Conservation (phyloP, 2,888 invertebrate species). For the Xylota sylvarum region DNA sequence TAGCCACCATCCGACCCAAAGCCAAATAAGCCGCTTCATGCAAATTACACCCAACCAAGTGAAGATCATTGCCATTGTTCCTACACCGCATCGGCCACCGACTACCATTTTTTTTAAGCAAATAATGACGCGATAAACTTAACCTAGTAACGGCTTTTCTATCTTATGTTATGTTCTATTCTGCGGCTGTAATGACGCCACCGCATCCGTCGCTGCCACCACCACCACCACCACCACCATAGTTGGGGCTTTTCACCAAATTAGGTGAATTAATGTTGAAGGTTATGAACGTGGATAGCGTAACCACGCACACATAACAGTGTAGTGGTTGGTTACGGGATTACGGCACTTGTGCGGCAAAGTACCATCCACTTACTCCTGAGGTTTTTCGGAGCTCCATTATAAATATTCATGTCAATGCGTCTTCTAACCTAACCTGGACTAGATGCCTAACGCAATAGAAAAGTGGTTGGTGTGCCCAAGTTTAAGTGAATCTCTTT, state of each 20-base stretch:
- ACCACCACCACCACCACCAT: neutral
- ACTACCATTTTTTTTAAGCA: neutral
- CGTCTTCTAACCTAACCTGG: constrained; percentile 27
- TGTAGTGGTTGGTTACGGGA: constrained; percentile 38
- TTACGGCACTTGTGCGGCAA: constrained; percentile 43
- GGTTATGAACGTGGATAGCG: constrained; percentile 47
- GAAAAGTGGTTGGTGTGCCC: constrained; percentile 4
- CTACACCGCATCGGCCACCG: constrained; percentile 15
- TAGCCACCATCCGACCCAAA: neutral
- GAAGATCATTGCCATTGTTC: constrained; percentile 70
- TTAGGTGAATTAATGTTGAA: constrained; percentile 57
- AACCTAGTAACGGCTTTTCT: constrained; percentile 63
- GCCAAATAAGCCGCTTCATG: constrained; percentile 31
- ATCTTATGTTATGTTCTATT: constrained; percentile 23
- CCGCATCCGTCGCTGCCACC: neutral
- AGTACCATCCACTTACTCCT: constrained; percentile 2
- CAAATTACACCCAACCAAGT: constrained; percentile 47
- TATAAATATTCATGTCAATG: constrained; percentile 73
- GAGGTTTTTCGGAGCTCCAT: constrained; percentile 56
- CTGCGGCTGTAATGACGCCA: constrained; percentile 5
- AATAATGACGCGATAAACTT: constrained; percentile 69
- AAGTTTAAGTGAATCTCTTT: constrained; percentile 31
- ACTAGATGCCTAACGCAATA: constrained; percentile 14
- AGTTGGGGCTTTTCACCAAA: constrained; percentile 43
- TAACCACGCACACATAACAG: constrained; percentile 23